Conservation (phyloP, 2,888 invertebrate species). For the Tipula lateralis region DNA sequence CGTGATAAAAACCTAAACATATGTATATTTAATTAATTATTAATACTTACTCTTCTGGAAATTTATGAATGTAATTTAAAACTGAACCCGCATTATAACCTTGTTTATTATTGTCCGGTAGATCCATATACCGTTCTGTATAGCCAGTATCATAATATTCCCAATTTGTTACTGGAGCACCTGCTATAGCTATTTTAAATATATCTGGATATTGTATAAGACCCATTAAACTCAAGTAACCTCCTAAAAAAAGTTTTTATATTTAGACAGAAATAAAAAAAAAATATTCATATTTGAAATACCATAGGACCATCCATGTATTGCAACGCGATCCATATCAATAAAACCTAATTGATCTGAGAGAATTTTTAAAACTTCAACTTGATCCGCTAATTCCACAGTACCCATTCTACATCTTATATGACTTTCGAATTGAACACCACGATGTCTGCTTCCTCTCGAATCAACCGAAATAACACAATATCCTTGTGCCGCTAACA, state of each 20-base stretch:
- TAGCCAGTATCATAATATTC: constrained; percentile 97
- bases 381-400: constrained; percentile 90
- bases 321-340: constrained; percentile 86
- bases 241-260: constrained; percentile 52
- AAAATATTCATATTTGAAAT: constrained; percentile 35
- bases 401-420: constrained; percentile 88
- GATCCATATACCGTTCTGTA: constrained; percentile 95
- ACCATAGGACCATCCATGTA: constrained; percentile 99
- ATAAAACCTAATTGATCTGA: constrained; percentile 80
- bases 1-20: too few species aligned
- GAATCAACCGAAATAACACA: constrained; percentile 95
- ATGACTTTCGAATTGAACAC: constrained; percentile 85
- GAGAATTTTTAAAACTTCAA: constrained; percentile 85
- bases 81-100: constrained; percentile 85
- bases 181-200: constrained; percentile 93
- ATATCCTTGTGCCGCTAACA: constrained; percentile 92
- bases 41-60: constrained; percentile 80
- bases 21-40: too few species aligned
- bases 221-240: constrained; percentile 92
- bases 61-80: constrained; percentile 74
- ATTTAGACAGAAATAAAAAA: background rate
- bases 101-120: constrained; percentile 67
- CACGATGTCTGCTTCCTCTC: constrained; percentile 90
- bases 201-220: constrained; percentile 86
- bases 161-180: constrained; percentile 98